Conservation (phyloP, 2,797 vertebrate species). For the Odontamblyopus lacepedii region DNA sequence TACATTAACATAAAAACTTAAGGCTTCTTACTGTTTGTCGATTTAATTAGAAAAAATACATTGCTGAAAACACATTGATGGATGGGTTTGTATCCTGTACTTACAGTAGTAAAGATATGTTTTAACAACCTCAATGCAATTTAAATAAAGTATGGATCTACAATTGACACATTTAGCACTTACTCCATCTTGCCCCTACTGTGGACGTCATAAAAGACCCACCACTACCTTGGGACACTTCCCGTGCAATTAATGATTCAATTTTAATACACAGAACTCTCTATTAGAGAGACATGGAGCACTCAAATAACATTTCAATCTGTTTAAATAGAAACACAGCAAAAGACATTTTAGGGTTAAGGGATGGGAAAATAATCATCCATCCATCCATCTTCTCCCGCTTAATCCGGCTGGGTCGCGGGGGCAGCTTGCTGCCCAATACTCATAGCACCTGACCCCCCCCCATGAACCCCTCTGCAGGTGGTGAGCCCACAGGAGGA, state of each 20-base stretch:
- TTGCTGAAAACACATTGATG: not conserved
- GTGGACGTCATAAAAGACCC: slow-evolving; percentile 7
- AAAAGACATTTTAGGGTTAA: no score
- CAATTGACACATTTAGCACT: not conserved
- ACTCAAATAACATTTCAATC: no score
- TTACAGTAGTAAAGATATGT: not conserved
- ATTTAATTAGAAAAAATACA: no score
- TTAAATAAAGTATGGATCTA: not conserved
- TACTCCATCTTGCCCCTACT: slow-evolving; percentile 2
- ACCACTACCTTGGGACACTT: not conserved
- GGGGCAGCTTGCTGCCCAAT: no score
- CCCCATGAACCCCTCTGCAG: no score
- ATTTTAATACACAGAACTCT: no score
- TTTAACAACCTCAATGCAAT: not conserved
- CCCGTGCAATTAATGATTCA: not conserved
- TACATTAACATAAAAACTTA: not conserved
- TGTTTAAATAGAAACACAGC: not conserved
- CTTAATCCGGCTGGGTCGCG: no score
- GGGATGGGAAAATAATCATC: no score
- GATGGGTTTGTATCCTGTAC: not conserved
- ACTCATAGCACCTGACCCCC: no score
- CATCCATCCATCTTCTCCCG: no score
- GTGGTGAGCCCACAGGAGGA: no score
- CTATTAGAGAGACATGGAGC: not conserved
- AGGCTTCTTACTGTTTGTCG: not conserved